Base-by-base conservation (phyloP, 2,888 invertebrate genomes). In the Psylliodes chrysocephalus region DNA sequence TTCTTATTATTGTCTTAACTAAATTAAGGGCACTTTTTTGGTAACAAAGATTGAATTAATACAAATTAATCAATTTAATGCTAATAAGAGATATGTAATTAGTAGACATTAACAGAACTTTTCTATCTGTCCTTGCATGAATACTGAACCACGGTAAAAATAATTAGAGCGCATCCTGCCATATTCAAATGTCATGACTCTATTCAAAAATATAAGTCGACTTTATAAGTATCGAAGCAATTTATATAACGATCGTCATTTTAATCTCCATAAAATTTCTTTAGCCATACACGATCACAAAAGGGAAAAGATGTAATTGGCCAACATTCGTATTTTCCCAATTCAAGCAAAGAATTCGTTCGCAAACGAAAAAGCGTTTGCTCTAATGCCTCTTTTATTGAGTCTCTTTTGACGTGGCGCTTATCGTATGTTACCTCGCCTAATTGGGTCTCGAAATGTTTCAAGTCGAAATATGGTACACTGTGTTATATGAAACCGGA, bases 321-420 rank as follows among this genome's bases (percentile, higher is more conserved):
- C 52, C 67, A 61, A 63, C 60, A 57, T 63, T 55, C 57, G 35
- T 53, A 60, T 63, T 59, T 59, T 67, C 55, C 63, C 66, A 67
- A 69, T 70, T 54, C 68, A 38, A 28, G 62, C 47, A 66, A 60
- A 66, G 62, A 67, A 62, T 60, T 63, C 54, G 51, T 64, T 47
- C 59, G 60, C 47, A 61, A 64, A 66, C 65, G 66, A 70, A 73
- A 72, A 70, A 72, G 69, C 73, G 69, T 71, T 73, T 68, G 73
- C 72, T 66, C 60, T 73, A 73, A 74, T 74, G 68, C 74, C 67
- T 54, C 71, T 73, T 72, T 74, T 71, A 72, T 73, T 67, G 70
- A 30, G 64, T 60, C 59, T 67, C 71, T 71, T 70, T 71, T 71
- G 70, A 72, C 71, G 64, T 68, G 64, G 64, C 63, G 61, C 65